These are phyloP conservation scores for Dipodomys spectabilis DNA, from an alignment of 2,113 vertebrate species.

Conservation along the genomic window DNA sequence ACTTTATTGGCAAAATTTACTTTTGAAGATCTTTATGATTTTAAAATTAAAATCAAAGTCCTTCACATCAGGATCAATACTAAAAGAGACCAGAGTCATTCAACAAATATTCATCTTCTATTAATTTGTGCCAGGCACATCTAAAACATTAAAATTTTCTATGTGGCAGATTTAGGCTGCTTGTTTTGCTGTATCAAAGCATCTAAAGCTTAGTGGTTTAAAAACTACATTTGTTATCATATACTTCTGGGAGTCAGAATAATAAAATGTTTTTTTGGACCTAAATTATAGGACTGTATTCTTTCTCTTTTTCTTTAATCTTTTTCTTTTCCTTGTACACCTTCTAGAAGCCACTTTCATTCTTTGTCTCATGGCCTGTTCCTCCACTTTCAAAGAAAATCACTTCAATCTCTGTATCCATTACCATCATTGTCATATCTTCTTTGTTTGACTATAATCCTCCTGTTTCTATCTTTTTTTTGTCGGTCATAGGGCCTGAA, in stretches of 20 bases:
- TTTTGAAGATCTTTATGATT: neutral
- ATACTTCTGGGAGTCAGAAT: neutral
- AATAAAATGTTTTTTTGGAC: neutral
- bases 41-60: neutral
- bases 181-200: neutral
- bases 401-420: neutral
- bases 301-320: neutral
- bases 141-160: neutral
- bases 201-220: neutral
- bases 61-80: neutral
- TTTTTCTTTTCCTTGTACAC: neutral
- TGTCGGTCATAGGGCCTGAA: no score
- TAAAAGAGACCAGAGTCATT: neutral
- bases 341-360: neutral
- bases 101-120: neutral
- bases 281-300: no score
- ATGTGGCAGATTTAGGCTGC: neutral
- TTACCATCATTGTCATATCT: neutral
- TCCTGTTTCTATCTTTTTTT: neutral
- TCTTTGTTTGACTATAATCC: neutral
- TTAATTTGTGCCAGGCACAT: neutral
- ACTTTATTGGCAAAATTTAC: constrained; percentile 31
- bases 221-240: neutral
- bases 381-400: neutral
- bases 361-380: neutral